These are phyloP conservation scores for Anabas testudineus DNA, from an alignment of 2,797 vertebrate species.

Conservation along the genomic window DNA sequence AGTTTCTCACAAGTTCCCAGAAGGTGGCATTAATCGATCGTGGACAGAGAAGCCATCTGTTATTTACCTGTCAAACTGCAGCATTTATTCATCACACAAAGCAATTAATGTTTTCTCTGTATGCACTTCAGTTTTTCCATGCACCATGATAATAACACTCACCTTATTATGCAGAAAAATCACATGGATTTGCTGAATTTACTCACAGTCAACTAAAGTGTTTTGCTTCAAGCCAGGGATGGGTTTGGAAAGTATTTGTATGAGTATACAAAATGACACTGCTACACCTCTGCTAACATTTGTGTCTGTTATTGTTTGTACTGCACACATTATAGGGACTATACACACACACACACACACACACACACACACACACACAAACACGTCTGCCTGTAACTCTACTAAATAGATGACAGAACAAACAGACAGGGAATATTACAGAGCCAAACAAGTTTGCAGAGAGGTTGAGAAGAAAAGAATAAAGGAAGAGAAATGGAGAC, in stretches of 20 bases:
- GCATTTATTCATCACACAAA: constrained; percentile 53
- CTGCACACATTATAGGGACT: constrained; percentile 3
- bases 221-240: constrained; percentile 21
- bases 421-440: constrained; percentile 38
- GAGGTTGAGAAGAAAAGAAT: constrained; percentile 35
- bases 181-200: constrained; percentile 13
- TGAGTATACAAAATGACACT: background rate
- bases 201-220: constrained; percentile 36
- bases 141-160: constrained; percentile 26
- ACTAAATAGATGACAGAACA: constrained; percentile 32
- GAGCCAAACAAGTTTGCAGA: constrained; percentile 31
- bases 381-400: no score
- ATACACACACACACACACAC: no score
- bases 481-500: constrained; percentile 57
- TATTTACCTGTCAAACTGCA: constrained; percentile 52
- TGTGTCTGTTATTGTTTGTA: constrained; percentile 1
- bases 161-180: constrained; percentile 37
- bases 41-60: constrained; percentile 36
- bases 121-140: constrained; percentile 7
- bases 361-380: no score
- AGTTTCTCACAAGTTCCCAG: constrained; percentile 26
- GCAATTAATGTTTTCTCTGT: constrained; percentile 50
- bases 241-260: constrained; percentile 17
- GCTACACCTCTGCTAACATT: constrained; percentile 4
- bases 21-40: constrained; percentile 49